Base-by-base conservation (phyloP, 2,113 vertebrate species). In the Ictidomys tridecemlineatus region DNA sequence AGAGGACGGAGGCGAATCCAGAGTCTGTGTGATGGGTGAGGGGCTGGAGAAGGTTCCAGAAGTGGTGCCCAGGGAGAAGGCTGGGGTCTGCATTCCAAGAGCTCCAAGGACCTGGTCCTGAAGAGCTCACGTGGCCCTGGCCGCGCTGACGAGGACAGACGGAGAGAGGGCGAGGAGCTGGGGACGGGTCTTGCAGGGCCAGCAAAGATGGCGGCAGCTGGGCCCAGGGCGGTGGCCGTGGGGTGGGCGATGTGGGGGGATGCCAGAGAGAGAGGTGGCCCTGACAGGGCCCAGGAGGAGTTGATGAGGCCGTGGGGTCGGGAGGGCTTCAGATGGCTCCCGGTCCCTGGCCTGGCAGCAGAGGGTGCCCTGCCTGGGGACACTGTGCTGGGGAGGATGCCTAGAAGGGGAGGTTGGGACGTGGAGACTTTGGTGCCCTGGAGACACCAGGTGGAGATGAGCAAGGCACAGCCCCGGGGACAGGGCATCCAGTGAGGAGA, bases 131-230 rank as follows among this genome's bases (percentile, higher is more conserved):
- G 45, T 70, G 61, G 45, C 85, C 63, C 70, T 69, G 53, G 16
- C 70, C 14, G 0, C 3, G n/a, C 8, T 8, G 70, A 72, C 37
- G 18, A 84, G 20, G 14, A 4, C 5, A 12, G 4, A 8, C 11
- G 24, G 9, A 22, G 61, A 37, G 39, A 37, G 58, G 16, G 17
- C 0, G 8, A 1, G 5, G 51, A 58, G n/a, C 16, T 0, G 0
- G 26, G 26, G 14, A 70, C 24, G 39, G 32, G 82, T 1, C 58
- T 2, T 1, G 8, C 87, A 9, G n/a, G 17, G 4, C 16, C 7
- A 28, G 69, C 13, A 2, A 18, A 53, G 79, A 22, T 3, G 39
- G 79, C 2, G 0, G 17, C 28, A 2, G 45, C 18, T 34, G 11
- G 24, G n/a, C 14, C 39, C 65, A 30, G 16, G 22, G 7, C 34